Percentiles rank a stretch among this genome's conserved stretches.
phyloP scores from a whole-genome alignment of 2,113 vertebrate genomes.

The Tragelaphus strepsiceros region DNA sequence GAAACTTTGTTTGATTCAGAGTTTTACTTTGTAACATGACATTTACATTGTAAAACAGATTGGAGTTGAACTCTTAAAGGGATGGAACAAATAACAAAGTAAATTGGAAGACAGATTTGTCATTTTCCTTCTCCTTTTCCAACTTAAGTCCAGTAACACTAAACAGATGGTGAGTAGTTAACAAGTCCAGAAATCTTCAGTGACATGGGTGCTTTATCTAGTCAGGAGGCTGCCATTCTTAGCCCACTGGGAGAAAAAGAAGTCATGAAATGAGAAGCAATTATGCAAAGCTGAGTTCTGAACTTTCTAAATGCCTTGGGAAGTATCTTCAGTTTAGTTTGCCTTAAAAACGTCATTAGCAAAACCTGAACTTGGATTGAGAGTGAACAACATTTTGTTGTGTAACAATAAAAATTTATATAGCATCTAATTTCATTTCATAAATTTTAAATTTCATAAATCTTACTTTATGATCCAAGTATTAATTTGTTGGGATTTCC shows the following conservation, averaged over 20 bases:
- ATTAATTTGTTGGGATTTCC: neutral
- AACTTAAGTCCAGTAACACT: neutral
- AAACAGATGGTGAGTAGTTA: slow-evolving; percentile 9
- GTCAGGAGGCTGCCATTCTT: neutral
- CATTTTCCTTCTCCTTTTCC: neutral
- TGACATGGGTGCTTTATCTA: neutral
- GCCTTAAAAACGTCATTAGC: neutral
- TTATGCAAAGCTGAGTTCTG: neutral
- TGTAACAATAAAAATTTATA: neutral
- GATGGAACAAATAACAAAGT: neutral
- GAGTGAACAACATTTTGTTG: neutral
- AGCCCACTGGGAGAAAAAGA: neutral
- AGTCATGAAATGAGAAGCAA: neutral
- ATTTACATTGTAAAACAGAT: neutral
- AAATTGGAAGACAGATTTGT: neutral
- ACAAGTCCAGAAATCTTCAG: neutral
- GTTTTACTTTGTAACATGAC: neutral
- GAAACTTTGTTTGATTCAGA: neutral
- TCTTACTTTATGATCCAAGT: neutral
- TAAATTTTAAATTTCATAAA: neutral
- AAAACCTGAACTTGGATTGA: neutral
- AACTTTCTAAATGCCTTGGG: neutral
- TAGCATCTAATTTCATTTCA: neutral
- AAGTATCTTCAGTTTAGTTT: neutral
- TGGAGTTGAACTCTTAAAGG: neutral